phyloP scores from a whole-genome alignment of 2,888 invertebrate genomes.

The Allacma fusca region DNA sequence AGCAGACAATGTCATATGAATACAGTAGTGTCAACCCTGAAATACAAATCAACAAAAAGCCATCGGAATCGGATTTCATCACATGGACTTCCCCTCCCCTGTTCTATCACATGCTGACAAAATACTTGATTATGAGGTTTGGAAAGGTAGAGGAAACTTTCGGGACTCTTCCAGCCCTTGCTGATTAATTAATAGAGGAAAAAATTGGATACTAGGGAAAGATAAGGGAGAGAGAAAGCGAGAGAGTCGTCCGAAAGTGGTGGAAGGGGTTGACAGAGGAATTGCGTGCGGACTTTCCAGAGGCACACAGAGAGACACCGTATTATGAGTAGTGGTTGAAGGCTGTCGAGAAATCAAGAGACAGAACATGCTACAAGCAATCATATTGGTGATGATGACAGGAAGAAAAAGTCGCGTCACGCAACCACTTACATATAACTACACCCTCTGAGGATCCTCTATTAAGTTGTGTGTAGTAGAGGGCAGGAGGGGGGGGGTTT shows the following conservation, averaged over 20 bases:
- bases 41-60: too few species aligned
- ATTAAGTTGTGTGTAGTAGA: too few species aligned
- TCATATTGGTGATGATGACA: conserved; percentile 44
- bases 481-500: too few species aligned
- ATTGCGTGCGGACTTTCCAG: background rate
- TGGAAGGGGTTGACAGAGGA: background rate
- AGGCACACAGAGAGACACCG: background rate
- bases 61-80: too few species aligned
- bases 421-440: conserved; percentile 34
- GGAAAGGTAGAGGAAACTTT: background rate
- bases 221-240: background rate
- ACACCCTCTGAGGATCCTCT: background rate
- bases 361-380: conserved; percentile 26
- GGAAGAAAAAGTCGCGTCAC: conserved; percentile 47
- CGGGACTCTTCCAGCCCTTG: background rate
- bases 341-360: conserved; percentile 39
- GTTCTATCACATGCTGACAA: background rate
- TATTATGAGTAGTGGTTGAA: conserved; percentile 18
- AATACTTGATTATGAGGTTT: background rate
- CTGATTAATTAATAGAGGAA: conserved; percentile 10
- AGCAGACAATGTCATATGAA: too few species aligned
- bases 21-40: too few species aligned
- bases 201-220: conserved; percentile 3
- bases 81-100: conserved; percentile 7
- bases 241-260: background rate